These are phyloP conservation scores for Trachelus troglodyta DNA, from an alignment of 2,888 invertebrate genomes.

Conservation along the genomic window DNA sequence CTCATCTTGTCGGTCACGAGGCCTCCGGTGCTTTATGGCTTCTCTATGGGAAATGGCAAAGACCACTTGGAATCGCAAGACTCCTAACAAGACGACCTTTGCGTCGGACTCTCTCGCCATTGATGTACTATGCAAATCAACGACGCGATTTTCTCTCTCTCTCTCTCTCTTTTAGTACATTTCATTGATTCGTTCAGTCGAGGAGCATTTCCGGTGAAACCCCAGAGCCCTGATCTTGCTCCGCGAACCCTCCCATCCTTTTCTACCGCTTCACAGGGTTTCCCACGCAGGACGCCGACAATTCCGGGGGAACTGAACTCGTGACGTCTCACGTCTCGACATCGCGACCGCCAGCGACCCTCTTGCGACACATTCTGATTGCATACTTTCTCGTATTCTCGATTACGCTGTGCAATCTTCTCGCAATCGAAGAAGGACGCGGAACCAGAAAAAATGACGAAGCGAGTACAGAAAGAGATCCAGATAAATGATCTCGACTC, in stretches of 20 bases:
- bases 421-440: neutral
- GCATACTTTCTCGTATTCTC: constrained; percentile 39
- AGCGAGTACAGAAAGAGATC: neutral
- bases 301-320: constrained; percentile 6
- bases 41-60: constrained; percentile 57
- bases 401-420: neutral
- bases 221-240: neutral
- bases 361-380: constrained; percentile 44
- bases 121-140: constrained; percentile 36
- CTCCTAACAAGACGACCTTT: constrained; percentile 38
- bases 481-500: neutral
- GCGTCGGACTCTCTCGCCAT: constrained; percentile 21
- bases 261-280: neutral
- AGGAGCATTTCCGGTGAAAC: constrained; percentile 5
- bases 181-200: constrained; percentile 13
- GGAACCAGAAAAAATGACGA: neutral
- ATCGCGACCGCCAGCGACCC: constrained; percentile 11
- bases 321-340: neutral
- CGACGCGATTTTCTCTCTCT: constrained; percentile 32
- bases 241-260: neutral
- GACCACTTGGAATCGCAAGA: constrained; percentile 37
- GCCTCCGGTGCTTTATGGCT: constrained; percentile 39
- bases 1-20: neutral
- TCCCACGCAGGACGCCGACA: neutral
- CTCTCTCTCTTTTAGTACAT: constrained; percentile 23